phyloP scores from a whole-genome alignment of 2,797 vertebrate species.

The Chaenodraco wilsoni region DNA sequence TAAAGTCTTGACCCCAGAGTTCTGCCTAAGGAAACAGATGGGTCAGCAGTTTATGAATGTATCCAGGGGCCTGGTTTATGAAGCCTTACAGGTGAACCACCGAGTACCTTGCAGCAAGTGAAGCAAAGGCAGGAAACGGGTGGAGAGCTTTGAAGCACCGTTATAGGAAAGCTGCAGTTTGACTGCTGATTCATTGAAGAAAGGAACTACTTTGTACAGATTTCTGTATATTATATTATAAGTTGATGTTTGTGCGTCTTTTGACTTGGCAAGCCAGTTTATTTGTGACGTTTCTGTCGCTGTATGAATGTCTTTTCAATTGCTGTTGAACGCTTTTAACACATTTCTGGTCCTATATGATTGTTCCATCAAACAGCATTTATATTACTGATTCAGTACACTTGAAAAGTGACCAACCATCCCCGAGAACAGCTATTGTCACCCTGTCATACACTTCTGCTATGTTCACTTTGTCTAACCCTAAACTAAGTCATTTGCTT shows the following conservation, averaged over 20 bases:
- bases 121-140: not conserved
- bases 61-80: constrained; percentile 13
- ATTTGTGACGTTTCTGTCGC: constrained; percentile 1
- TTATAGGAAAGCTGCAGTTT: not conserved
- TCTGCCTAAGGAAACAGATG: no score
- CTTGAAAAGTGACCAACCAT: not conserved
- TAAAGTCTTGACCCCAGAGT: no score
- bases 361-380: not conserved
- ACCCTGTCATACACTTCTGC: not conserved
- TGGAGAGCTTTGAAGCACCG: not conserved
- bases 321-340: not conserved
- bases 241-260: not conserved
- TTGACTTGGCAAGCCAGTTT: no score
- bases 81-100: constrained; percentile 5
- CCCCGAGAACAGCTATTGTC: not conserved
- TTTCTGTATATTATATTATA: not conserved
- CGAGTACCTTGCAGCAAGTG: not conserved
- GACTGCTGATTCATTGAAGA: constrained; percentile 15
- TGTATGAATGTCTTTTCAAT: constrained; percentile 1
- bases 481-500: not conserved
- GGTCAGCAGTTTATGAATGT: not conserved
- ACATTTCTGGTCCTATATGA: no score
- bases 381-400: not conserved
- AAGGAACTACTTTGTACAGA: not conserved
- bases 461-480: not conserved